Conservation (phyloP, 2,113 vertebrate species). For the Hymenochirus boettgeri region DNA sequence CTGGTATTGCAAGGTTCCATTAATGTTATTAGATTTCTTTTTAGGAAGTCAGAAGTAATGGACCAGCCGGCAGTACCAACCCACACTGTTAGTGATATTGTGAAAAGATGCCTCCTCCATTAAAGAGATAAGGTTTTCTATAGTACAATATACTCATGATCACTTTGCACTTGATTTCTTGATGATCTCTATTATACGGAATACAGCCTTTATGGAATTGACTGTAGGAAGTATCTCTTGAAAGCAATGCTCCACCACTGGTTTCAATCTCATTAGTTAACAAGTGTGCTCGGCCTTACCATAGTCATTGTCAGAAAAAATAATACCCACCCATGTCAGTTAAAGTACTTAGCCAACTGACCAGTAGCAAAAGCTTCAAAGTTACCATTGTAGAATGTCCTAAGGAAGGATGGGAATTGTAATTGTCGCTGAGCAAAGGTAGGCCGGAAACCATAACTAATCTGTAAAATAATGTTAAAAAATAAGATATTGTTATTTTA, state of each 20-base stretch:
- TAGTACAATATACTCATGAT: slow-evolving; percentile 27
- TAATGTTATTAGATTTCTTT: slow-evolving; percentile 20
- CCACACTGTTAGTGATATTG: slow-evolving; percentile 25
- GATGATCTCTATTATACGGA: slow-evolving; percentile 9
- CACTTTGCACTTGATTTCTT: slow-evolving; percentile 29
- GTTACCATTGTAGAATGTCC: too few species aligned
- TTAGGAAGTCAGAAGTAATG: slow-evolving; percentile 23
- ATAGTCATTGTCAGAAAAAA: slow-evolving; percentile 23
- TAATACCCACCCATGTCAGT: slow-evolving; percentile 28
- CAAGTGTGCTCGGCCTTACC: slow-evolving; percentile 16
- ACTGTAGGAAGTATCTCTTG: slow-evolving; percentile 18
- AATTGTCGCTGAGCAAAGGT: too few species aligned
- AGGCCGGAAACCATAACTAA: too few species aligned
- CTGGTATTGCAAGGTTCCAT: slow-evolving; percentile 19
- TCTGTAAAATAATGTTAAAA: too few species aligned
- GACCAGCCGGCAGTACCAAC: slow-evolving; percentile 15
- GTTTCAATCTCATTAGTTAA: slow-evolving; percentile 10
- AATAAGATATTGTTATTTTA: too few species aligned
- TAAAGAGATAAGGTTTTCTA: slow-evolving; percentile 27
- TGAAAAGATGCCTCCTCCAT: slow-evolving; percentile 28
- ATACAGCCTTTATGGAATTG: slow-evolving; percentile 15
- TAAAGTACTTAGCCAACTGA: too few species aligned
- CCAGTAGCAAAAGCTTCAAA: too few species aligned
- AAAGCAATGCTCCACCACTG: slow-evolving; percentile 23
- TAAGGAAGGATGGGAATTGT: too few species aligned